Evolutionary conservation across 2,888 invertebrate species (phyloP), one percentile per base, ranked within the genome.

Genomic region (Ophion slaviceki): DNA sequence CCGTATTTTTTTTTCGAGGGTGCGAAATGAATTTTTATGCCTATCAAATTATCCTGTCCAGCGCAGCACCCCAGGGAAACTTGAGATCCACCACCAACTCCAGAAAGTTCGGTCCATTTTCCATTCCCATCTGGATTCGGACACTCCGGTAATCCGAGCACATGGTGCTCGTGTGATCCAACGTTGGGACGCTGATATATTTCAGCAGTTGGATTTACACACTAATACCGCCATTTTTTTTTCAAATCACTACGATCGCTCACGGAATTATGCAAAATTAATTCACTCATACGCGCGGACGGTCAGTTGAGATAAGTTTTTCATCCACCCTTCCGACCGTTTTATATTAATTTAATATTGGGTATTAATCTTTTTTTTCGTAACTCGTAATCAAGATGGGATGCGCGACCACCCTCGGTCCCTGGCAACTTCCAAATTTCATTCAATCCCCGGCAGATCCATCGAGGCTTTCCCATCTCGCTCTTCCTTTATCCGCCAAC

Each of bases 11-110:
- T 24, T 24, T 24, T 81, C 78, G 86, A 86, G 83, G 86, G 86
- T 86, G 83, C 71, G 89, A 89, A 88, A 90, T 90, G 90, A 91
- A 92, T 91, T 92, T 92, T 91, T 91, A 91, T 91, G 91, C 90
- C 88, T 89, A 83, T 87, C 87, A 88, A 90, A 92, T 91, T 90
- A 91, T 92, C 91, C 92, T 90, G 91, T 90, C 92, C 66, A 57
- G 28, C 71, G 62, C 88, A 88, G 88, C 72, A 32, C 40, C 72
- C 66, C 68, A 40, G 70, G 62, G 76, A 84, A 86, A 86, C 72
- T 79, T 72, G 80, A 82, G 85, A 88, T 67, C 62, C 14, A 61
- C 67, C 57, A 72, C 20, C 62, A 45, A 62, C 24, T 57, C 47
- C 61, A 62, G 68, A 82, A 80, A 62, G 28, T 59, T 6, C 77